Evolutionary conservation across 2,888 invertebrate species (phyloP).

Genomic region (Sceliomorpha sp.): DNA sequence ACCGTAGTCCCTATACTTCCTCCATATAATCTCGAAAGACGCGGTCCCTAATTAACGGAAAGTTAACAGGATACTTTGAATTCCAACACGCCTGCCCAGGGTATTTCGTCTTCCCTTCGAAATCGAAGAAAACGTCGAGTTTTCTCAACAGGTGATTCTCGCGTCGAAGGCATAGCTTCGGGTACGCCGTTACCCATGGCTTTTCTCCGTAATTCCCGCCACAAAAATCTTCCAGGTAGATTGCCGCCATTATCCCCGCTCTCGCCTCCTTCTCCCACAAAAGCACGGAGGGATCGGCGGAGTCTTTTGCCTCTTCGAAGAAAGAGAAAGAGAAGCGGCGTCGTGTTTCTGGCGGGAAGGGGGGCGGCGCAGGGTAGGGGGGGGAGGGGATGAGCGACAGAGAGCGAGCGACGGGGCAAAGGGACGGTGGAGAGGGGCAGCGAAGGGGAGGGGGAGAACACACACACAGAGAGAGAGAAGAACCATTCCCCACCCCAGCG

Average conservation of each 20-base stretch:
- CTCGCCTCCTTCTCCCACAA: constrained; percentile 56
- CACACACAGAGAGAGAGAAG: constrained; percentile 58
- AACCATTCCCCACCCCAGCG: constrained; percentile 58
- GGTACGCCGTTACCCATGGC: constrained; percentile 25
- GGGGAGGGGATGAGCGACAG: constrained; percentile 31
- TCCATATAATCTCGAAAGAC: too few relatives aligned
- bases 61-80: too few relatives aligned
- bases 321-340: constrained; percentile 38
- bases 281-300: constrained; percentile 34
- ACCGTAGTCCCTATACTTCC: too few relatives aligned
- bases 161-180: background rate
- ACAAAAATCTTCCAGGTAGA: constrained; percentile 78
- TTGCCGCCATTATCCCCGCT: constrained; percentile 76
- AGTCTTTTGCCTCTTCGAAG: constrained; percentile 40
- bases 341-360: constrained; percentile 2
- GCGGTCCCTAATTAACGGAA: too few relatives aligned
- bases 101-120: too few relatives aligned
- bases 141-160: constrained; percentile 49
- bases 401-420: constrained; percentile 28
- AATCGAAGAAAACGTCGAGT: background rate
- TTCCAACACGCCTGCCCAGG: too few relatives aligned
- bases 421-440: constrained; percentile 17
- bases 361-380: constrained; percentile 8
- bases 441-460: constrained; percentile 38
- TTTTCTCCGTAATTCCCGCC: constrained; percentile 75